Base-by-base conservation (phyloP, 2,888 invertebrate species). In the Aricia artaxerxes region DNA sequence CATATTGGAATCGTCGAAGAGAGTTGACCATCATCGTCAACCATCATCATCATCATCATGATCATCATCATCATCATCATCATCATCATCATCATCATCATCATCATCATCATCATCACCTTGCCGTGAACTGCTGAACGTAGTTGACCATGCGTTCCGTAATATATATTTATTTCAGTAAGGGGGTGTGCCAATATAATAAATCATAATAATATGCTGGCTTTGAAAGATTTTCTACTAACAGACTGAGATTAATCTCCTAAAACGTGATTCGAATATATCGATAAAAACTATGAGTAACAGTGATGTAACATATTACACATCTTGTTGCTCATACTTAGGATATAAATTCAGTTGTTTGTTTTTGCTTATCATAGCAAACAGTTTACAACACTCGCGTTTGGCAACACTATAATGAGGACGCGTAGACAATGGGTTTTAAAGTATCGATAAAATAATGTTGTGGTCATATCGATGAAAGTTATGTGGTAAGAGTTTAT, bases 271-370 rank as follows among this genome's bases (percentile, higher is more conserved):
- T 69, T 69, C 35, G 69, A 69, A 69, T 69, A 35, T 38, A 35
- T 69, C 69, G 69, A 69, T 69, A 69, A 69, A 61, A 69, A 69
- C 69, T 35, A 69, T 69, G 38, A 69, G 69, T 69, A 69, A 69
- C 6, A 69, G 69, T 69, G 69, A 35, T 69, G 69, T 69, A 69
- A 69, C 69, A 69, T 38, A 69, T 38, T 69, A 35, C 69, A 64
- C 24, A 64, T 24, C 61, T 61, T 4, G 35, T 69, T 38, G 69
- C 69, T 69, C 35, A 38, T 16, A 9, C 69, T 69, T 16, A 35
- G 35, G 69, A 69, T 38, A 69, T 69, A 69, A 69, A 69, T 69
- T 69, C 35, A 69, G 13, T 69, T 69, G 69, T 69, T 69, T 69
- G 69, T 69, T 35, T 69, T 69, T 38, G 69, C 35, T 38, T 69